Percentiles rank a stretch among this genome's conserved stretches.
Conservation (phyloP, 2,888 invertebrate genomes). For the Drosophila mimetica region DNA sequence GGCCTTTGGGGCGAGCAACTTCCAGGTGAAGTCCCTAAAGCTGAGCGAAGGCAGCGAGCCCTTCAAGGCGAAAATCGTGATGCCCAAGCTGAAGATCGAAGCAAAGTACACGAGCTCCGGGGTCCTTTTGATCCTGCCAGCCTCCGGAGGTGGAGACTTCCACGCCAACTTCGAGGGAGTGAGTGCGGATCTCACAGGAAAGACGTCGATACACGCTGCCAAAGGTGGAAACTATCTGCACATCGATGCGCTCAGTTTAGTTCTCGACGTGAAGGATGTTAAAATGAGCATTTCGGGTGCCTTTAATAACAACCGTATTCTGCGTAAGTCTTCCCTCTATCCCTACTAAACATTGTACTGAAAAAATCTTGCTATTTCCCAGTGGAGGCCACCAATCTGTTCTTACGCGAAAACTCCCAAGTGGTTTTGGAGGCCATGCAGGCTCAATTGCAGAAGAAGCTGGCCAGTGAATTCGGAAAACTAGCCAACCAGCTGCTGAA, state of each 20-base stretch:
- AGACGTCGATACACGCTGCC: slow-evolving; percentile 85
- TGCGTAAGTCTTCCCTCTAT: slow-evolving; percentile 86
- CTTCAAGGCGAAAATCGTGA: slow-evolving; percentile 87
- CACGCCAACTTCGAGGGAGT: slow-evolving; percentile 88
- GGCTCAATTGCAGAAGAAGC: slow-evolving; percentile 88
- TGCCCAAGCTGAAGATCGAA: slow-evolving; percentile 88
- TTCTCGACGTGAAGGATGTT: slow-evolving; percentile 87
- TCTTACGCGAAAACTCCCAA: slow-evolving; percentile 88
- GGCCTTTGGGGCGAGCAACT: slow-evolving; percentile 88
- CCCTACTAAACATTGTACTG: neutral
- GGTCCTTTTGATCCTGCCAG: slow-evolving; percentile 89
- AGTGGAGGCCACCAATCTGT: slow-evolving; percentile 90
- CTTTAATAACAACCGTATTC: slow-evolving; percentile 88
- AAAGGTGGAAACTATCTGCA: slow-evolving; percentile 86
- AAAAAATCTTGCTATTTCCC: slow-evolving; percentile 52
- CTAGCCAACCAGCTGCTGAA: slow-evolving; percentile 88
- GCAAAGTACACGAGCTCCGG: slow-evolving; percentile 89
- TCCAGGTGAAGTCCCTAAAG: slow-evolving; percentile 86
- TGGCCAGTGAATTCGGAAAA: slow-evolving; percentile 87
- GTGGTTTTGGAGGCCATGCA: slow-evolving; percentile 89
- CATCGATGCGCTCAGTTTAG: slow-evolving; percentile 87
- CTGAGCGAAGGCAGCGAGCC: slow-evolving; percentile 87
- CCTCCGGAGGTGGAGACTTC: slow-evolving; percentile 89
- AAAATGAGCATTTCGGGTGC: slow-evolving; percentile 88
- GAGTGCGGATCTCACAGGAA: slow-evolving; percentile 86